Base-by-base conservation (phyloP, 2,113 vertebrate species). In the Pristiophorus japonicus region DNA sequence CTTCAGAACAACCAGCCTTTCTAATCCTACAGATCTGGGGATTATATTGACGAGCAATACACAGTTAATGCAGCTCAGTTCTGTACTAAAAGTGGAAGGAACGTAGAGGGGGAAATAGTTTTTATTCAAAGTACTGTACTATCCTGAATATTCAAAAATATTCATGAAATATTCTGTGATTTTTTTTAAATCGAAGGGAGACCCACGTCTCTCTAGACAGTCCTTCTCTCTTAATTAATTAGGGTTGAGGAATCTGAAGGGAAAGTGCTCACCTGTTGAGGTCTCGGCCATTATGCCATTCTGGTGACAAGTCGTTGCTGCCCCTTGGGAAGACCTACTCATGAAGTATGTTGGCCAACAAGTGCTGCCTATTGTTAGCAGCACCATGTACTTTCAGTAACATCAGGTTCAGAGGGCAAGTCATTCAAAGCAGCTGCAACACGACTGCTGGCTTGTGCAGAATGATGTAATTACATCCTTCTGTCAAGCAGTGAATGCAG, bases 391-490 rank as follows among this genome's bases (percentile, higher is more conserved):
- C 95, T 96, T 96, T 96, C 67, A 22, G 95, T 96, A 97, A 96
- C 96, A 95, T 78, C 96, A 96, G 96, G 96, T 96, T 96, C 96
- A 97, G 96, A 97, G 97, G 97, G 96, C 96, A 97, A 96, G 96
- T 97, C 66, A 91, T 96, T 97, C 91, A 95, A 78, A 97, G 97
- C 97, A 97, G 97, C 97, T 97, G 97, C 96, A 96, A 96, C 96
- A 96, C 55, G 96, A 66, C 96, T 97, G 96, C 96, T 95, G 96
- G 73, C 96, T 96, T 47, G 96, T 96, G 96, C 97, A 95, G 95
- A 96, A 96, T 96, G 96, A 59, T 97, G 96, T 96, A 97, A 97
- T 97, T 97, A 96, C 97, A 97, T 95, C 91, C 96, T 96, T 96
- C 96, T 96, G 96, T 0, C 38, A 96, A 96, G 96, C 97, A 96